Base-by-base conservation (phyloP, 2,888 invertebrate genomes). In the Suillia variegata region DNA sequence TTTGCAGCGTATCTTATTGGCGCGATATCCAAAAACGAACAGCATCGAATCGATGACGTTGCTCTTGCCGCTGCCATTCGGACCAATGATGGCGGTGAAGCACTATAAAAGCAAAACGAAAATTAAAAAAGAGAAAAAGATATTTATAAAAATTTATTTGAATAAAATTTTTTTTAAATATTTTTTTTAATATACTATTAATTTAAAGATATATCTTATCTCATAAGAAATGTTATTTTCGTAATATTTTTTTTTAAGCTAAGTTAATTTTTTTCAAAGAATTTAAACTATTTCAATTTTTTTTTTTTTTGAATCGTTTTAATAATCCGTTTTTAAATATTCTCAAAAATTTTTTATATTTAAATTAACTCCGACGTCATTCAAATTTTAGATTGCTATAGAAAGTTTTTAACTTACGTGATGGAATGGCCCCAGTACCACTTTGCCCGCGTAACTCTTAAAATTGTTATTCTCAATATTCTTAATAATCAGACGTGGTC, bases 21-120 rank as follows among this genome's bases (percentile, higher is more conserved):
- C 96, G 71, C 98, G 86, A 79, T 95, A 98, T 1, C 99, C 99
- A 84, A 99, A 99, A 0, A 99, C 99, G 85, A 99, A 99, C 65
- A 99, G 84, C 92, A 99, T 94, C 0, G 99, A 95, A 83, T 99
- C 99, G 70, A 99, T 99, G 0, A 98, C 96, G 80, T 99, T 99
- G 71, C 97, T 97, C 80, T 99, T 99, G 0, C 99, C 99, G 80
- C 96, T 98, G 21, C 99, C 99, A 83, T 99, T 99, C 0, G 99
- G 98, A 0, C 99, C 99, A 67, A 99, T 91, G 57, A 99, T 96
- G 1, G 97, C 89, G 5, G 98, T 95, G 75, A 98, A 98, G 78
- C 94, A 93, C 92, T 96, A 83, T 34, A n/a, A n/a, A 84, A 85
- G 67, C 67, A 53, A 58, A 56, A 56, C 26, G 20, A 5, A 5